These are phyloP conservation scores for Eupithecia tripunctaria DNA, from an alignment of 2,888 invertebrate genomes.

Conservation along the genomic window DNA sequence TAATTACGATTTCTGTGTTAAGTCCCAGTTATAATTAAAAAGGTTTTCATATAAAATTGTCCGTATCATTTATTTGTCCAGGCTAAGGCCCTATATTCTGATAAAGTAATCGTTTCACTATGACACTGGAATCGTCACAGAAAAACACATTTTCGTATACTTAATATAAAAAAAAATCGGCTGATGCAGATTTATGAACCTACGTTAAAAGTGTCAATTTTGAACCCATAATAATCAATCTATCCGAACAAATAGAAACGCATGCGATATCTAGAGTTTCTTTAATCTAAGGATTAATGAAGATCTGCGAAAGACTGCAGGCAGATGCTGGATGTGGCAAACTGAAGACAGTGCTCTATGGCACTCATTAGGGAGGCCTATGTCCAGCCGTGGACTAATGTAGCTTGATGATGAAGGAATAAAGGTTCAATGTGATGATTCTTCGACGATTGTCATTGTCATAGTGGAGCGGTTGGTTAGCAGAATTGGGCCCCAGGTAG, in stretches of 20 bases:
- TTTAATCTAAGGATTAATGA: too few species aligned
- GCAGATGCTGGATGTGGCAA: too few species aligned
- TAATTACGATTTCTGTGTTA: too few species aligned
- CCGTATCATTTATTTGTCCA: not conserved
- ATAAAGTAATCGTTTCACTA: not conserved
- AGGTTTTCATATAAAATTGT: not conserved
- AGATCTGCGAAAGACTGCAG: too few species aligned
- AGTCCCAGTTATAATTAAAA: too few species aligned
- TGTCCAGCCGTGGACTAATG: too few species aligned
- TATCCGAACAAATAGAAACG: too few species aligned
- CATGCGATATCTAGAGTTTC: too few species aligned
- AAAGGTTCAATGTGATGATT: not conserved
- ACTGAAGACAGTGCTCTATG: too few species aligned
- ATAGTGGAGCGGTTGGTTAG: not conserved
- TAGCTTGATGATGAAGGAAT: too few species aligned
- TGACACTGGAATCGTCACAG: not conserved
- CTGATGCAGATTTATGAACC: not conserved
- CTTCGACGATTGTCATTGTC: not conserved
- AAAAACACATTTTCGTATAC: not conserved
- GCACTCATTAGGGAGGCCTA: too few species aligned
- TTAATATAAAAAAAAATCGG: not conserved
- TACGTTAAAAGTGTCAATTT: not conserved
- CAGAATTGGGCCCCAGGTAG: not conserved
- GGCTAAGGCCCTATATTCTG: not conserved
- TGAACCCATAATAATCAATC: not conserved